These are phyloP conservation scores for Apis mellifera DNA, from an alignment of 1,140 invertebrate species.

Conservation along the genomic window Amel_HAv3.1 CM009936.2:7780501-7781000, in stretches of 20 bases:
- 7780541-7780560: not conserved
- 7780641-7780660: not conserved
- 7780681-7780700: not conserved
- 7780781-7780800: slow-evolving; percentile 1
- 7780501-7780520: not conserved
- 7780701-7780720: not conserved
- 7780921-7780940: not conserved
- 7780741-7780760: not conserved
- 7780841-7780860: not conserved
- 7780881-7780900: too few species aligned
- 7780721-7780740: not conserved
- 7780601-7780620: not conserved
- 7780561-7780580: not conserved
- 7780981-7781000: too few species aligned
- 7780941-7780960: not conserved
- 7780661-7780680: not conserved
- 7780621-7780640: not conserved
- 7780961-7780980: not conserved
- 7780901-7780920: not conserved
- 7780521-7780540: not conserved
- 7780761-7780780: slow-evolving; percentile 16
- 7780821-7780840: not conserved
- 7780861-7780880: too few species aligned
- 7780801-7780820: not conserved
- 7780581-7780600: not conserved